Evolutionary conservation across 2,888 invertebrate species (phyloP).

Genomic region (Acrobasis consociella): DNA sequence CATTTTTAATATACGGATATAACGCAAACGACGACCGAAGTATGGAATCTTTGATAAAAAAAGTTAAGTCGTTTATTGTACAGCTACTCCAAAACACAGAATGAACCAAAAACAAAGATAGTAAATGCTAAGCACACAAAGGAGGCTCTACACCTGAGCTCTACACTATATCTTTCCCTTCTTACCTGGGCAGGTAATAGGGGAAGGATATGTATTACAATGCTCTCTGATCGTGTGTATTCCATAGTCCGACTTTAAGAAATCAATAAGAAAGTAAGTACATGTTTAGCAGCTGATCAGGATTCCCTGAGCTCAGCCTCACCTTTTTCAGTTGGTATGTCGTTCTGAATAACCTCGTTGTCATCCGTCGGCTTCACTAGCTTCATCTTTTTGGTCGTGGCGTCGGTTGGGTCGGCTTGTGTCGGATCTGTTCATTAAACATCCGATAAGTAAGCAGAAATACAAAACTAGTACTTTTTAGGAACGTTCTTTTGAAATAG

Average conservation of each 20-base stretch:
- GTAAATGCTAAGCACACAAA: no score
- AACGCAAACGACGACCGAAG: neutral
- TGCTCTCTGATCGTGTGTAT: no score
- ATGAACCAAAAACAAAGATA: no score
- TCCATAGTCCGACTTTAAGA: neutral
- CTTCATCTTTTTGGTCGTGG: conserved; percentile 56
- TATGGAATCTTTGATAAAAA: no score
- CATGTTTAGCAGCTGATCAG: neutral
- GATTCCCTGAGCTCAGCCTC: conserved; percentile 27
- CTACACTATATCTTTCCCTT: no score
- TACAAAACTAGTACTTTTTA: no score
- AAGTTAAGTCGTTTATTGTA: no score
- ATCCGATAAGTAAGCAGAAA: neutral
- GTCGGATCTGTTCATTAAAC: conserved; percentile 26
- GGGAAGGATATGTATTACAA: no score
- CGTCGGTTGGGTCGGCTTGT: conserved; percentile 35
- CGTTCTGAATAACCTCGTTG: conserved; percentile 71
- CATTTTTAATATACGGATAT: conserved; percentile 22
- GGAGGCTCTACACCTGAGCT: no score
- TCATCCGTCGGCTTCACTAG: conserved; percentile 46
- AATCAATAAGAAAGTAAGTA: conserved; percentile 4
- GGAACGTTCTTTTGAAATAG: no score
- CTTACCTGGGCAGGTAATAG: no score
- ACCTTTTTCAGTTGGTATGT: conserved; percentile 51
- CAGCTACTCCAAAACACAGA: no score